These are phyloP conservation scores for Alsophila aescularia DNA, from an alignment of 2,888 invertebrate genomes.

Conservation along the genomic window DNA sequence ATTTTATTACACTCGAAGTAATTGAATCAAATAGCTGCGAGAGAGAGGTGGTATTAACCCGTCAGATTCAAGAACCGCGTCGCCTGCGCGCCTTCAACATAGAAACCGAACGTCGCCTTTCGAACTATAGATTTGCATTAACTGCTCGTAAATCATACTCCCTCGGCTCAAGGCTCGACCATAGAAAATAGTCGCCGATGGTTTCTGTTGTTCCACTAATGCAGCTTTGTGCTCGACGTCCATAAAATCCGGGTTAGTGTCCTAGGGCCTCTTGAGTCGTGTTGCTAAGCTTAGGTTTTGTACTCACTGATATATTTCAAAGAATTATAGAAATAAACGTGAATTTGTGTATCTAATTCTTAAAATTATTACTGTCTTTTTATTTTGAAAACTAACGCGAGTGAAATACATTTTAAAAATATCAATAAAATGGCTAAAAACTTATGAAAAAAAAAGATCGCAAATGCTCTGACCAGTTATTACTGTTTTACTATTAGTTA, in stretches of 20 bases:
- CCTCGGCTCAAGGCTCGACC: slow-evolving; percentile 45
- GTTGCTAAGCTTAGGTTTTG: background rate
- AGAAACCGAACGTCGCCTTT: slow-evolving; percentile 55
- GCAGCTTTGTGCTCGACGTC: slow-evolving; percentile 65
- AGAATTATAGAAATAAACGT: too few relatives aligned
- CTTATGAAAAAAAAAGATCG: too few relatives aligned
- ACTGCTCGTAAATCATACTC: slow-evolving; percentile 74
- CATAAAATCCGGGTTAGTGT: slow-evolving; percentile 65
- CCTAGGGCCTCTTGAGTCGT: slow-evolving; percentile 32
- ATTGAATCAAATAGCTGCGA: slow-evolving; percentile 62
- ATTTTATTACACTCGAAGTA: slow-evolving; percentile 54
- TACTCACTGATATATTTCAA: background rate
- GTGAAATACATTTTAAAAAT: too few relatives aligned
- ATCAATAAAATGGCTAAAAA: too few relatives aligned
- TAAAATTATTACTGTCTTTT: too few relatives aligned
- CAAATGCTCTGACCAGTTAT: too few relatives aligned
- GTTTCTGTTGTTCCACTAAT: slow-evolving; percentile 67
- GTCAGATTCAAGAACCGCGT: slow-evolving; percentile 43
- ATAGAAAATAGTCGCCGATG: slow-evolving; percentile 34
- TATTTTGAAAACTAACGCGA: too few relatives aligned
- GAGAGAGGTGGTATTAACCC: slow-evolving; percentile 51
- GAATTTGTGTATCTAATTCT: too few relatives aligned
- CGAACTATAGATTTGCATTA: slow-evolving; percentile 73
- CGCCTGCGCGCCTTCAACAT: slow-evolving; percentile 43
- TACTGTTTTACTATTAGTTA: background rate